Percentiles rank a stretch among this genome's conserved stretches.
Evolutionary conservation across 1,140 invertebrate species (phyloP).

Genomic region (Brachionus koreanus): DNA sequence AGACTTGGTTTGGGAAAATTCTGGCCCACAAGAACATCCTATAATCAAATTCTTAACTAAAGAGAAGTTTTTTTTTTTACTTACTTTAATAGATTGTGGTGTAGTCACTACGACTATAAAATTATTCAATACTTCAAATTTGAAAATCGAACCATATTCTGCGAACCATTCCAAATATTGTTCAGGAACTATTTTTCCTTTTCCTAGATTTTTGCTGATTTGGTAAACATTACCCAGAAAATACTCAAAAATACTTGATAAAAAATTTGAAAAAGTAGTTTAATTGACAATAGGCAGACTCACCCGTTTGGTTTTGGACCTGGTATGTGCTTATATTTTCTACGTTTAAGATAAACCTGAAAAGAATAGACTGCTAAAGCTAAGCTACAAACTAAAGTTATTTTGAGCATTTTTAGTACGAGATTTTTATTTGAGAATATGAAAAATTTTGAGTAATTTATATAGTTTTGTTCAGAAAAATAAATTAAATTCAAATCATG

Average conservation of each 20-base stretch:
- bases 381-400: not conserved
- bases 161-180: not conserved
- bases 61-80: not conserved
- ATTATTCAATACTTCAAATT: not conserved
- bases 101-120: not conserved
- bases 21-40: not conserved
- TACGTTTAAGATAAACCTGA: not conserved
- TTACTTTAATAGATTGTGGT: not conserved
- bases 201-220: not conserved
- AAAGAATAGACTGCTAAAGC: not conserved
- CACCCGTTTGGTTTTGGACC: not conserved
- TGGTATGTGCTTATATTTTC: constrained; percentile 16
- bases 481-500: not conserved
- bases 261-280: not conserved
- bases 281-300: not conserved
- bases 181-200: constrained; percentile 5
- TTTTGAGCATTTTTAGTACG: not conserved
- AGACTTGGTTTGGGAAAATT: constrained; percentile 7
- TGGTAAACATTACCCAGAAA: not conserved
- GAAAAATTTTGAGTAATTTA: not conserved
- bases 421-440: not conserved
- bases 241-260: not conserved
- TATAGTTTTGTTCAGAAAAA: not conserved
- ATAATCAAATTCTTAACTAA: not conserved
- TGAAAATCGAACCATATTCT: not conserved